Conservation (phyloP, 2,888 invertebrate species). For the Archips crataeganus region DNA sequence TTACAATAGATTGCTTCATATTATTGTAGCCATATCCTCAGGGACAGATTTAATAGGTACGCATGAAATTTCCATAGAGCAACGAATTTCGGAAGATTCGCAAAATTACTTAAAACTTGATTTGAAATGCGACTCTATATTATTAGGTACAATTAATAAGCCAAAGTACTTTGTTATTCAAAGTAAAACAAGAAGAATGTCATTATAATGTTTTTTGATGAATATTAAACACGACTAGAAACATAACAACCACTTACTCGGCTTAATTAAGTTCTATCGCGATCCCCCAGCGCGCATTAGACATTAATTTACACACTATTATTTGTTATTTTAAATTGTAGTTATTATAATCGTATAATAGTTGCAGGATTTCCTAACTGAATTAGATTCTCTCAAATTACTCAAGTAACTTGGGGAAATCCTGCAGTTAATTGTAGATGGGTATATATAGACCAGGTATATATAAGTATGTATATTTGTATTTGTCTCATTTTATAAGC, state of each 20-base stretch:
- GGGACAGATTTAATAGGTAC: not conserved
- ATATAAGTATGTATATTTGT: not conserved
- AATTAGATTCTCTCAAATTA: conserved; percentile 9
- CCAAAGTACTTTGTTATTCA: not conserved
- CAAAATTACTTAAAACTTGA: not conserved
- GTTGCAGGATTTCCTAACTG: conserved; percentile 30
- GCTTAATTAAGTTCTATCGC: conserved; percentile 7
- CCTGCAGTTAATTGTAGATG: conserved; percentile 18
- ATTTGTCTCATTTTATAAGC: not conserved
- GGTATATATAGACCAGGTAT: not conserved
- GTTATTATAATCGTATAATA: conserved; percentile 1
- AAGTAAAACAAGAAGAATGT: not conserved
- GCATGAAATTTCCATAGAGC: not conserved
- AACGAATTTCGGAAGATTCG: not conserved
- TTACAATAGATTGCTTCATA: conserved; percentile 1
- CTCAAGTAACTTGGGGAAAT: conserved; percentile 32
- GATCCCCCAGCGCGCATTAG: not conserved
- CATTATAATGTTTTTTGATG: conserved; percentile 4
- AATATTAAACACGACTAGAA: not conserved
- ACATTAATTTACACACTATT: conserved; percentile 10
- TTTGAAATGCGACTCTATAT: not conserved
- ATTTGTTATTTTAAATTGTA: conserved; percentile 11
- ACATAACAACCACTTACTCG: conserved; percentile 4
- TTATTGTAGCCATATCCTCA: not conserved
- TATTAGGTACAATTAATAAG: not conserved